Percentiles rank a stretch among this genome's conserved stretches.
These are phyloP conservation scores for Brienomyrus longianalis DNA, from an alignment of 2,113 vertebrate species.

Conservation along the genomic window DNA sequence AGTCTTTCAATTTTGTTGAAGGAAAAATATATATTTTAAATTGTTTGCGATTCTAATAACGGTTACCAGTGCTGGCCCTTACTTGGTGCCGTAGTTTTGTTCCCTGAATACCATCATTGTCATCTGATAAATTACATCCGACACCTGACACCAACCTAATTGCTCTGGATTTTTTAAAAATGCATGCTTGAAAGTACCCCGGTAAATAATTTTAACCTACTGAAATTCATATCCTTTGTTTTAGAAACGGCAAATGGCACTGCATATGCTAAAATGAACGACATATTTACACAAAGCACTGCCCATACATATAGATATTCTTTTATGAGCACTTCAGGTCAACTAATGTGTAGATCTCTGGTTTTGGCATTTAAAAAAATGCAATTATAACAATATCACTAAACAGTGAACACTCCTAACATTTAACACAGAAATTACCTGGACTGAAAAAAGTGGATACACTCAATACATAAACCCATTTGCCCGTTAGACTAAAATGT, in stretches of 20 bases:
- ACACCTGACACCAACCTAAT: too few species aligned
- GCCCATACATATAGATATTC: neutral
- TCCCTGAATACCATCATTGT: neutral
- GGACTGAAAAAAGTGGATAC: neutral
- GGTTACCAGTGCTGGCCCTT: neutral
- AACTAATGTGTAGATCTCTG: neutral
- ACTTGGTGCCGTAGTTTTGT: neutral
- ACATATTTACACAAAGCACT: neutral
- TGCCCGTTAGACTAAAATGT: constrained; percentile 36
- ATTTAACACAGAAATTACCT: neutral
- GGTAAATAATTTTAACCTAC: too few species aligned
- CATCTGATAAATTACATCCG: neutral
- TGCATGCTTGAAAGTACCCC: too few species aligned
- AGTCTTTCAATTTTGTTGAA: neutral
- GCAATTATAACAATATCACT: neutral
- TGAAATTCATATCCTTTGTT: too few species aligned
- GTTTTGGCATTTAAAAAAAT: neutral
- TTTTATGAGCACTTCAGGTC: neutral
- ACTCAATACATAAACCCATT: constrained; percentile 46
- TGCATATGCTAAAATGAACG: too few species aligned
- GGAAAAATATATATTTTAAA: neutral
- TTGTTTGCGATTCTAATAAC: neutral
- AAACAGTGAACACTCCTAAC: neutral
- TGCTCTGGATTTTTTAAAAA: too few species aligned
- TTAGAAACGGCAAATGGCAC: too few species aligned